Conservation (phyloP, 2,797 vertebrate species). For the Limnodromus scolopaceus region DNA sequence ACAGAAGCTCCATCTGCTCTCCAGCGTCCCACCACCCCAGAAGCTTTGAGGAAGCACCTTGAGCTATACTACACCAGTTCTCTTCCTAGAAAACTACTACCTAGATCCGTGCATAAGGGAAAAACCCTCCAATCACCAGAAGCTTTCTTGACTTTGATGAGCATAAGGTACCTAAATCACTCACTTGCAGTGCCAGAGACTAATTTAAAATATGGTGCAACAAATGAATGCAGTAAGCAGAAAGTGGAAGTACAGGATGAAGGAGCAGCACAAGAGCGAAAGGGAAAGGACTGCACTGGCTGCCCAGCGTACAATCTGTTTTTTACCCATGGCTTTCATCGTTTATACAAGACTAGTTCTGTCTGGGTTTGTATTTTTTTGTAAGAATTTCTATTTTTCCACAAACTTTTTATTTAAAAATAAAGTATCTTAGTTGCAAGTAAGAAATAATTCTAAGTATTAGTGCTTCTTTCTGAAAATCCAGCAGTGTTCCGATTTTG, state of each 20-base stretch:
- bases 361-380: not conserved
- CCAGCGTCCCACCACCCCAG: not conserved
- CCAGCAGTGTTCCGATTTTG: not conserved
- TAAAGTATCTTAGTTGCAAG: not conserved
- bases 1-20: not conserved
- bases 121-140: not conserved
- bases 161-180: not conserved
- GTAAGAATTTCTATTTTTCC: not conserved
- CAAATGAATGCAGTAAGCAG: not conserved
- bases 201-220: not conserved
- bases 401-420: not conserved
- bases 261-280: not conserved
- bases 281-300: not conserved
- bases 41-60: not conserved
- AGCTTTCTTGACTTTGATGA: not conserved
- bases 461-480: not conserved
- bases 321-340: not conserved
- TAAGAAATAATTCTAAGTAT: not conserved
- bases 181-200: not conserved
- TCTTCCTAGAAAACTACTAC: not conserved
- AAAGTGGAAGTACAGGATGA: not conserved
- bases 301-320: fast-evolving
- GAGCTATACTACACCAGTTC: not conserved
- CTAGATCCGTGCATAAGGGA: not conserved
- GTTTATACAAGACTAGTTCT: not conserved